A percentile compares a stretch with the other conserved stretches of the same genome.
Evolutionary conservation across 2,113 vertebrate species (phyloP).

Genomic region (Puffinus mauretanicus): DNA sequence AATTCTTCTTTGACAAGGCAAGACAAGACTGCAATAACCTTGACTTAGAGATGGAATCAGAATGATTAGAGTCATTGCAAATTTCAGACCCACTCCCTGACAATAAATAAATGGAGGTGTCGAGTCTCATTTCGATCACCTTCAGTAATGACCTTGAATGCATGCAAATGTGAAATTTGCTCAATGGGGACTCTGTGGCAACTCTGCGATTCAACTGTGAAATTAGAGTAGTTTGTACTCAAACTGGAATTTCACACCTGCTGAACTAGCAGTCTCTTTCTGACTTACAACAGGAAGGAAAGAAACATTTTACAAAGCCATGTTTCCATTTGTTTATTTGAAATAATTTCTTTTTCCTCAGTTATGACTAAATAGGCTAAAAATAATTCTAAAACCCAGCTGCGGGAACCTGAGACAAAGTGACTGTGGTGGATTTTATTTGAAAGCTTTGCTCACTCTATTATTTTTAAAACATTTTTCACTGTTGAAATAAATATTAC

Average conservation of each 20-base stretch:
- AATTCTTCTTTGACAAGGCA: slow-evolving; percentile 50
- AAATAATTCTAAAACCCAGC: not conserved
- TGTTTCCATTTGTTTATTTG: slow-evolving; percentile 18
- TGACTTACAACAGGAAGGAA: not conserved
- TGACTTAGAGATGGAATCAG: slow-evolving; percentile 31
- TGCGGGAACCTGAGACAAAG: not conserved
- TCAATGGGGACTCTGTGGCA: slow-evolving; percentile 62
- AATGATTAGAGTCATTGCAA: slow-evolving; percentile 60
- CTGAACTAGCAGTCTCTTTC: slow-evolving; percentile 49
- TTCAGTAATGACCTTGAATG: slow-evolving; percentile 72
- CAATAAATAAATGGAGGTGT: slow-evolving; percentile 75
- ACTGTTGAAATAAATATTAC: not conserved
- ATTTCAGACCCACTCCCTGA: slow-evolving; percentile 60
- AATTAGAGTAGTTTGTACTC: slow-evolving; percentile 72
- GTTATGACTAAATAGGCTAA: not conserved
- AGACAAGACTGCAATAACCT: slow-evolving; percentile 43
- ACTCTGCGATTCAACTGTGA: slow-evolving; percentile 71
- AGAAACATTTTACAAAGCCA: not conserved
- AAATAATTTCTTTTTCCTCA: not conserved
- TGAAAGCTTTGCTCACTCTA: not conserved
- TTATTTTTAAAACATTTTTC: not conserved
- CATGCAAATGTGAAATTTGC: slow-evolving; percentile 73
- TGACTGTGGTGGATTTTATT: not conserved
- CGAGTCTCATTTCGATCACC: slow-evolving; percentile 63
- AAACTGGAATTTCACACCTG: slow-evolving; percentile 76